Conservation (phyloP, 1,140 invertebrate genomes). For the Drosophila bifasciata region DNA sequence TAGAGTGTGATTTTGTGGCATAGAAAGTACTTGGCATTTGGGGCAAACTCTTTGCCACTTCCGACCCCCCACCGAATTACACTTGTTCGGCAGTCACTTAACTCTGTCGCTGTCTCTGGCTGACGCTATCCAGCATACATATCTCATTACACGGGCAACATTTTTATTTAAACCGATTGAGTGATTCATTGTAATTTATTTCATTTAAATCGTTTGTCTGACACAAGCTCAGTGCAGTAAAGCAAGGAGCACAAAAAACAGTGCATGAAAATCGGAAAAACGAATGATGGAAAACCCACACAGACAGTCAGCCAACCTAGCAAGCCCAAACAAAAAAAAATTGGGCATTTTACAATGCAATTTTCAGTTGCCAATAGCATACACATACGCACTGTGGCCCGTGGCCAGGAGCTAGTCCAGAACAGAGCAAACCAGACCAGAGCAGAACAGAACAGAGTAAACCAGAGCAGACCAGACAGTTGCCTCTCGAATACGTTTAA, state of each 20-base stretch:
- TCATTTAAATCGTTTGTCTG: constrained; percentile 81
- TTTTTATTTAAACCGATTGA: constrained; percentile 79
- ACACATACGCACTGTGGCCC: constrained; percentile 49
- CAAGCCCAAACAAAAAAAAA: constrained; percentile 43
- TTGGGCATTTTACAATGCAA: constrained; percentile 69
- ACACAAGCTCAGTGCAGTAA: constrained; percentile 49
- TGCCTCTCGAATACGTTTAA: constrained; percentile 44
- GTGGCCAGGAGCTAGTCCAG: constrained; percentile 24
- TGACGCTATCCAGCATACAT: constrained; percentile 12
- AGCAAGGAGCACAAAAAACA: constrained; percentile 25
- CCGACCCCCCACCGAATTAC: constrained; percentile 10
- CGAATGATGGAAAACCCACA: constrained; percentile 14
- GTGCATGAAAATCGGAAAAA: constrained; percentile 1
- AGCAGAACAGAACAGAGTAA: background rate
- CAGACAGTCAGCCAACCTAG: constrained; percentile 24
- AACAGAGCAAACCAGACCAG: constrained; percentile 20
- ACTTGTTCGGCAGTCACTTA: constrained; percentile 10
- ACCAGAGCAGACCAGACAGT: constrained; percentile 3
- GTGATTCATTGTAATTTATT: constrained; percentile 79
- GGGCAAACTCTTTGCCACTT: background rate
- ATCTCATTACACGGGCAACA: constrained; percentile 76
- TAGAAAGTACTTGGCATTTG: background rate
- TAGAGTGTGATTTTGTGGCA: background rate
- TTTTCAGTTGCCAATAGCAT: constrained; percentile 63
- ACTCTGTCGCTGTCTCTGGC: no score